Evolutionary conservation across 2,888 invertebrate species (phyloP).

Genomic region (Pyrochroa serraticornis): DNA sequence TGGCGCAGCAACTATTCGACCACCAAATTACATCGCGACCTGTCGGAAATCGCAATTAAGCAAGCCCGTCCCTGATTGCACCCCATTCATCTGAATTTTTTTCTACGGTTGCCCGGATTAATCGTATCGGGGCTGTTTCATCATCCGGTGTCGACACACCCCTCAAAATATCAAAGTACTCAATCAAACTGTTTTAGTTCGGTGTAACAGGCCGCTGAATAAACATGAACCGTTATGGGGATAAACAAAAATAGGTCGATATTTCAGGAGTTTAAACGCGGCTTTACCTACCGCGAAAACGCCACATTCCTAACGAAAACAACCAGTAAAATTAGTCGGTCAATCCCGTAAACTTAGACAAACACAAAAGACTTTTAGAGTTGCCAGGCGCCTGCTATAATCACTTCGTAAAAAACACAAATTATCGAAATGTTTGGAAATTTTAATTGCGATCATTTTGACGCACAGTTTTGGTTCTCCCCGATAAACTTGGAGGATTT

Average conservation of each 20-base stretch:
- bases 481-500: background rate
- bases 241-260: too few relatives aligned
- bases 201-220: conserved; percentile 5
- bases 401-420: too few relatives aligned
- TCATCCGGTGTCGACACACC: conserved; percentile 8
- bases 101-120: conserved; percentile 11
- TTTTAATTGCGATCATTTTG: background rate
- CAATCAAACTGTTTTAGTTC: conserved; percentile 6
- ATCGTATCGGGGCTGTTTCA: conserved; percentile 12
- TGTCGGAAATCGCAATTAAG: conserved; percentile 39
- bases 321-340: too few relatives aligned
- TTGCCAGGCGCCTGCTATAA: too few relatives aligned
- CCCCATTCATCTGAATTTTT: conserved; percentile 18
- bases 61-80: conserved; percentile 28
- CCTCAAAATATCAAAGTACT: conserved; percentile 12
- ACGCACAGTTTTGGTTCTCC: background rate
- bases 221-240: background rate
- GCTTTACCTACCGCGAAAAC: too few relatives aligned
- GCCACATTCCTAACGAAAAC: too few relatives aligned
- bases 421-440: background rate
- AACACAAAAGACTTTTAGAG: too few relatives aligned
- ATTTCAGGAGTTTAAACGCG: too few relatives aligned
- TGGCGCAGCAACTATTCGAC: conserved; percentile 32
- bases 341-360: too few relatives aligned
- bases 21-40: conserved; percentile 42